Evolutionary conservation across 2,888 invertebrate genomes (phyloP).

Genomic region (Apodemia zela): DNA sequence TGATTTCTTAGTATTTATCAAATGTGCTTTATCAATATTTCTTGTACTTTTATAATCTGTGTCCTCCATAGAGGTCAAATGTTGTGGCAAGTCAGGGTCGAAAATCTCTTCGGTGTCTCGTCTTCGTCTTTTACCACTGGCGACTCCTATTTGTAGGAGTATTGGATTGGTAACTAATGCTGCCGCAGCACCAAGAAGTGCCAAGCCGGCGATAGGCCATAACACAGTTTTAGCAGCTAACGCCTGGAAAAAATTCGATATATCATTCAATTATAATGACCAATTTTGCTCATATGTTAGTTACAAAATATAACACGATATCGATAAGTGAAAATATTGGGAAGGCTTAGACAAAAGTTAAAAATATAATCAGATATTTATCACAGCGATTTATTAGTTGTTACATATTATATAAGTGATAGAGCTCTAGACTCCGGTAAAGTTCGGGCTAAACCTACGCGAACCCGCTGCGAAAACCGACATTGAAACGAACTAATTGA

Average conservation of each 20-base stretch:
- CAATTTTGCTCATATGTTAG: no score
- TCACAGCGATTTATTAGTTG: no score
- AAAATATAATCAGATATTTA: no score
- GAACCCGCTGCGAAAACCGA: no score
- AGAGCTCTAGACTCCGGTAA: no score
- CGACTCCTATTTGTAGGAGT: slow-evolving; percentile 87
- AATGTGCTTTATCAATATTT: neutral
- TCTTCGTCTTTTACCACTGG: slow-evolving; percentile 81
- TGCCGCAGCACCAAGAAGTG: slow-evolving; percentile 90
- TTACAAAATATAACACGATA: no score
- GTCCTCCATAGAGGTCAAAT: slow-evolving; percentile 17
- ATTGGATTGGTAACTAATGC: slow-evolving; percentile 89
- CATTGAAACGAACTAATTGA: no score
- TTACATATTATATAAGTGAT: no score
- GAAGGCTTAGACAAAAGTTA: no score
- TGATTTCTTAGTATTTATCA: neutral
- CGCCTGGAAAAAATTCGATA: slow-evolving; percentile 60
- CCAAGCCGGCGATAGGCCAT: slow-evolving; percentile 88
- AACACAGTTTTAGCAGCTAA: slow-evolving; percentile 82
- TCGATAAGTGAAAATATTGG: no score
- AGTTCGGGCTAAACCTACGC: no score
- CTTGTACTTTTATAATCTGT: slow-evolving; percentile 12
- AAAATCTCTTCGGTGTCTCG: slow-evolving; percentile 60
- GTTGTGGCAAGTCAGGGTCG: slow-evolving; percentile 29
- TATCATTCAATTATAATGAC: no score